Conservation (phyloP, 2,113 vertebrate genomes). For the Neogale vison region DNA sequence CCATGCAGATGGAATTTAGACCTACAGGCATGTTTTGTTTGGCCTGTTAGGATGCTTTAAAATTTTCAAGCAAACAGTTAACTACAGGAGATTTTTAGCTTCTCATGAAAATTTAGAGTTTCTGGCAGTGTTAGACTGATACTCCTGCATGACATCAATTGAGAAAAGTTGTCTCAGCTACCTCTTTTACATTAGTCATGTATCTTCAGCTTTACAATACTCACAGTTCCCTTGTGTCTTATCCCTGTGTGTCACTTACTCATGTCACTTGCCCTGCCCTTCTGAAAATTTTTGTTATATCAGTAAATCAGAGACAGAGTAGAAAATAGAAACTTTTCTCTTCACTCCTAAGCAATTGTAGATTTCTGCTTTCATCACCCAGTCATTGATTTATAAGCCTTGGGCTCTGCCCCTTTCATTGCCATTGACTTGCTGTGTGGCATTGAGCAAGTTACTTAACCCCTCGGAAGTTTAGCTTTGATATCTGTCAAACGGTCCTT, state of each 20-base stretch:
- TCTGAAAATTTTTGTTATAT: not conserved
- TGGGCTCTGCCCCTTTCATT: not conserved
- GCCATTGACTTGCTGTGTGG: not conserved
- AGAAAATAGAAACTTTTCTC: not conserved
- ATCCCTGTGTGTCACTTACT: not conserved
- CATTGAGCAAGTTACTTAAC: not conserved
- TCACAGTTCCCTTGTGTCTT: not conserved
- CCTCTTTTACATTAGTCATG: not conserved
- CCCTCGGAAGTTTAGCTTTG: slow-evolving; percentile 20
- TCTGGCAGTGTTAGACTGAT: not conserved
- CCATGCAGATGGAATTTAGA: slow-evolving; percentile 48
- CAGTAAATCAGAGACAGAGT: slow-evolving; percentile 14
- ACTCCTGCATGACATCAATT: not conserved
- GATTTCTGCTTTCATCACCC: not conserved
- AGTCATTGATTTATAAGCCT: not conserved
- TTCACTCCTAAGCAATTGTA: not conserved
- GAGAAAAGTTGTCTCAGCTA: not conserved
- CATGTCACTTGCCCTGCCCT: not conserved
- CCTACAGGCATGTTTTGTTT: slow-evolving; percentile 48
- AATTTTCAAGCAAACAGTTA: slow-evolving; percentile 31
- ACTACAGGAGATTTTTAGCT: slow-evolving; percentile 41
- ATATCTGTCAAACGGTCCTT: not conserved
- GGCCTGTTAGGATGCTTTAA: slow-evolving; percentile 42
- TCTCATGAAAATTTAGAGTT: slow-evolving; percentile 34
- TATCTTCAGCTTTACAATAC: not conserved